A percentile compares a stretch with the other conserved stretches of the same genome.
phyloP scores from a whole-genome alignment of 2,797 vertebrate species.

The Parauchenoglanis punctatus region DNA sequence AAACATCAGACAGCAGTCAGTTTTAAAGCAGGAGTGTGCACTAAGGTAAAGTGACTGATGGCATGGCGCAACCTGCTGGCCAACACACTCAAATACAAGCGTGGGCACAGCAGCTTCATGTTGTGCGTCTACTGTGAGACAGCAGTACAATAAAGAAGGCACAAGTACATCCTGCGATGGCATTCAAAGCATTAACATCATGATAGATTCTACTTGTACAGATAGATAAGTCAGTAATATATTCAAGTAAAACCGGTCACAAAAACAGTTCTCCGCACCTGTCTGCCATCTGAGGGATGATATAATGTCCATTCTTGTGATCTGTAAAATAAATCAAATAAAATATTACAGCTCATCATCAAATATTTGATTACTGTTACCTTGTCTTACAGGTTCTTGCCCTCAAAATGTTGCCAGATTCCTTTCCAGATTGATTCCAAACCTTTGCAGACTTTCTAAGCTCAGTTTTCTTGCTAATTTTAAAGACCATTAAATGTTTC shows the following conservation, averaged over 20 bases:
- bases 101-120: slow-evolving; percentile 21
- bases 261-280: slow-evolving; percentile 76
- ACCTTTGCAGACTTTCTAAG: not conserved
- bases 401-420: not conserved
- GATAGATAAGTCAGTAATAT: slow-evolving; percentile 16
- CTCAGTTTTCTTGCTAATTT: not conserved
- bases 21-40: slow-evolving; percentile 1
- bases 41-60: slow-evolving; percentile 28
- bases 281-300: slow-evolving; percentile 99
- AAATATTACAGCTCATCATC: slow-evolving; percentile 11
- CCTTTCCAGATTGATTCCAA: not conserved
- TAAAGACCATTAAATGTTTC: not conserved
- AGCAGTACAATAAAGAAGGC: not conserved
- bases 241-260: not conserved
- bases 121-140: not conserved
- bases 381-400: not conserved
- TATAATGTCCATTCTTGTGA: slow-evolving; percentile 99
- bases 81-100: slow-evolving; percentile 49
- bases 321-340: slow-evolving; percentile 72
- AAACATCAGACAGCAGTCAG: slow-evolving; percentile 38
- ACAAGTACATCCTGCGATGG: not conserved
- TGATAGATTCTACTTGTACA: not conserved
- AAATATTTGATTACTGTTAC: not conserved
- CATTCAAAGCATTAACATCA: not conserved
- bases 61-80: slow-evolving; percentile 60